phyloP scores from a whole-genome alignment of 2,113 vertebrate genomes.

The Eira barbara region DNA sequence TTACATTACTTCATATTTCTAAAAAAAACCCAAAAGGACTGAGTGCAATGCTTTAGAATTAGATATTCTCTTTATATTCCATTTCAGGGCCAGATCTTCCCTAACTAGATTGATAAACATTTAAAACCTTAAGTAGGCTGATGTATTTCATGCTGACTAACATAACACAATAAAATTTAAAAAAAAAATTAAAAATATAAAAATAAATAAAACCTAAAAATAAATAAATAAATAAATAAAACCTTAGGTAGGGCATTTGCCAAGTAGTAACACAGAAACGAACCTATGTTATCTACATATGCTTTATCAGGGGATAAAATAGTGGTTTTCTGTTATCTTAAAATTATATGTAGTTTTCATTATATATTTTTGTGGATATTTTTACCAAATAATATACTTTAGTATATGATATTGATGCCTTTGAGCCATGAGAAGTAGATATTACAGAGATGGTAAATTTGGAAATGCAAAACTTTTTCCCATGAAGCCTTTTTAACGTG shows the following conservation, averaged over 20 bases:
- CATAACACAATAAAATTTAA: no score
- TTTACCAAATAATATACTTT: not conserved
- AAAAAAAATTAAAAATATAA: no score
- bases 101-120: not conserved
- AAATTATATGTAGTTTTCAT: not conserved
- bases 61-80: not conserved
- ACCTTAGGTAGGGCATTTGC: not conserved
- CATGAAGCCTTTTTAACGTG: not conserved
- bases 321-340: not conserved
- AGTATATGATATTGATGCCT: not conserved
- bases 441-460: not conserved
- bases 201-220: not conserved
- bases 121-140: not conserved
- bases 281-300: not conserved
- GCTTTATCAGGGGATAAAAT: not conserved
- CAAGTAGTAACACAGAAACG: not conserved
- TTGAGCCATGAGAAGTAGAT: not conserved
- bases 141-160: no score
- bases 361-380: not conserved
- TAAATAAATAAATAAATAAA: not conserved
- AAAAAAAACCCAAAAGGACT: not conserved
- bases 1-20: not conserved
- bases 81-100: not conserved
- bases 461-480: not conserved
- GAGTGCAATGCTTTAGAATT: not conserved